Base-by-base conservation (phyloP, 2,888 invertebrate genomes). In the Eupithecia abbreviata region DNA sequence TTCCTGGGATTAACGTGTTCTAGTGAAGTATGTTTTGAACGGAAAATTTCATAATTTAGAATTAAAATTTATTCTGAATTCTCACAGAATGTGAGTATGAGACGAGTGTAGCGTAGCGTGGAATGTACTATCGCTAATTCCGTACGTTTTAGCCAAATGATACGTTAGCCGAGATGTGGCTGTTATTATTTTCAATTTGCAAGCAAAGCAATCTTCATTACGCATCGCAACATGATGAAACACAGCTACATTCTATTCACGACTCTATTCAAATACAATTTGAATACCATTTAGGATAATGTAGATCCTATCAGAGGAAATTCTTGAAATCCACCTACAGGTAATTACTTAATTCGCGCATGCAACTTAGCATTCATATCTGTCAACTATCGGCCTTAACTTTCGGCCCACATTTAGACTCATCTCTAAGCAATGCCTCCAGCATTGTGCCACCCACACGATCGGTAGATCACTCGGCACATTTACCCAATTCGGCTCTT, bases 351-450 rank as follows among this genome's bases (percentile, higher is more conserved):
- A 89, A 89, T 89, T 85, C 84, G 87, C 84, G 84, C 84, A 85
- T 87, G 86, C 82, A 85, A 86, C 81, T 84, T 82, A 84, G 86
- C 89, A 91, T 92, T 91, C 89, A 88, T 91, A 91, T 88, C 91
- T 92, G 92, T 93, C 91, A 90, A 89, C 85, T 86, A 80, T 77
- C 85, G 90, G 87, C 93, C 93, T 94, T 91, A 92, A 89, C 89
- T 90, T 87, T 86, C 91, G 86, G 84, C 94, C 94, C 92, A 94
- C 93, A 72, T 71, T 84, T 80, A 84, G 84, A 90, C 88, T 91
- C 92, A 93, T 92, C 92, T 90, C 85, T 86, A 79, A 77, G 86
- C 87, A 88, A 90, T 90, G 88, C 88, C 89, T 90, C 87, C 85
- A 90, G 88, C 84, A 83, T 90, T 92, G 89, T 86, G 90, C 90